Evolutionary conservation across 2,113 vertebrate species (phyloP).

Genomic region (Lipophrys pholis): DNA sequence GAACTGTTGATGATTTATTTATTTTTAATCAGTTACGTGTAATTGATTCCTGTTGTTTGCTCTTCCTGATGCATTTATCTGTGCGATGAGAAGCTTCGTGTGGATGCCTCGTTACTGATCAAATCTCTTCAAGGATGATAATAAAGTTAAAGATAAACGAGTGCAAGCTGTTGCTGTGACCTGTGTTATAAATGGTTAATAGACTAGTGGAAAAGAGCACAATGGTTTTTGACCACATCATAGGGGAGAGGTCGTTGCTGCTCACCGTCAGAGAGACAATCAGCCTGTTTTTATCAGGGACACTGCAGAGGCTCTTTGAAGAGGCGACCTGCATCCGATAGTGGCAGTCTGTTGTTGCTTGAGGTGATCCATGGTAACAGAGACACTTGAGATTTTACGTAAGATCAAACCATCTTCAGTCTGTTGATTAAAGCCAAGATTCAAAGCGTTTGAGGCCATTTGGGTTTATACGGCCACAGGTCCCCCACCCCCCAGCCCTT

Average conservation of each 20-base stretch:
- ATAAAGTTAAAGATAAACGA: not conserved
- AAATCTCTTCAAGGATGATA: not conserved
- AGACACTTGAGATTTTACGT: not conserved
- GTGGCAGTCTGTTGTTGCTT: conserved; percentile 25
- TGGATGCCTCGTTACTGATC: not conserved
- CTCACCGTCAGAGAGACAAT: not conserved
- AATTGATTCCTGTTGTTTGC: not conserved
- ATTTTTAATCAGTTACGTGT: no score
- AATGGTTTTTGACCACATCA: not conserved
- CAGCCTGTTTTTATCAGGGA: conserved; percentile 17
- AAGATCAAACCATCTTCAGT: no score
- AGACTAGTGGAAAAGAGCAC: not conserved
- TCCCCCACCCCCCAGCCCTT: no score
- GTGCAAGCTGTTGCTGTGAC: not conserved
- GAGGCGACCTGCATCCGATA: conserved; percentile 35
- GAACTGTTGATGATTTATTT: not conserved
- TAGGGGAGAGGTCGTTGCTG: not conserved
- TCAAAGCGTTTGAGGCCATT: no score
- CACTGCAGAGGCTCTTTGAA: conserved; percentile 25
- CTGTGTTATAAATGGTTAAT: not conserved
- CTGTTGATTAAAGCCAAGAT: no score
- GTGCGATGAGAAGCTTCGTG: not conserved
- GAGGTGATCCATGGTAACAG: conserved; percentile 42
- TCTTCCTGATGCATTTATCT: not conserved
- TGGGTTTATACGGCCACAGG: no score